phyloP scores from a whole-genome alignment of 2,888 invertebrate species.

The Psylliodes chrysocephalus region DNA sequence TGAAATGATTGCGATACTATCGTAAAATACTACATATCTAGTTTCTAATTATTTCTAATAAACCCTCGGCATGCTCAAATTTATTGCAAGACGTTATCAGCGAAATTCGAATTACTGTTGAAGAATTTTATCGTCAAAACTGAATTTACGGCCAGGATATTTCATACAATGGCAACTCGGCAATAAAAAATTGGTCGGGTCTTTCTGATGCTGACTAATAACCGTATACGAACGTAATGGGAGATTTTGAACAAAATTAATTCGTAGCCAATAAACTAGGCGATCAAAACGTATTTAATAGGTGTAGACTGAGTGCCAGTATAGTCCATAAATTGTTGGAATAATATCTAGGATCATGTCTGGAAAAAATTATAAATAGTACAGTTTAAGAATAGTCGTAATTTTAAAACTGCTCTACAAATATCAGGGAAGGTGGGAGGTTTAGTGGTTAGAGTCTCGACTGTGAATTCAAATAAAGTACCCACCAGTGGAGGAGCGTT shows the following conservation, averaged over 20 bases:
- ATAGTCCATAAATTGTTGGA: too few species aligned
- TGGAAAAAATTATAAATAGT: too few species aligned
- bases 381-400: too few species aligned
- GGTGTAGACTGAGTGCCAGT: background rate
- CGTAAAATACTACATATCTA: conserved; percentile 5
- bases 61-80: background rate
- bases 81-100: conserved; percentile 18
- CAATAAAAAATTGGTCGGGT: conserved; percentile 15
- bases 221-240: conserved; percentile 11
- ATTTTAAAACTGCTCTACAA: too few species aligned
- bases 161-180: conserved; percentile 25
- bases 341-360: too few species aligned
- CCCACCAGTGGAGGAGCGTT: too few species aligned
- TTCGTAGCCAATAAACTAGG: conserved; percentile 16
- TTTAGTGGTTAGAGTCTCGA: too few species aligned
- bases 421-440: too few species aligned
- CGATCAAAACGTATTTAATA: background rate
- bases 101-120: conserved; percentile 4
- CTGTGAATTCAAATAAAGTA: too few species aligned
- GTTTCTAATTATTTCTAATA: conserved; percentile 17
- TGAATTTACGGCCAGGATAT: conserved; percentile 24
- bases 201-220: conserved; percentile 22
- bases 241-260: conserved; percentile 17
- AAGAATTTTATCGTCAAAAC: conserved; percentile 13
- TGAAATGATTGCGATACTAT: too few species aligned